Percentiles rank a stretch among this genome's conserved stretches.
Evolutionary conservation across 1,140 invertebrate genomes (phyloP).

Genomic region (Aphaenogaster floridana): DNA sequence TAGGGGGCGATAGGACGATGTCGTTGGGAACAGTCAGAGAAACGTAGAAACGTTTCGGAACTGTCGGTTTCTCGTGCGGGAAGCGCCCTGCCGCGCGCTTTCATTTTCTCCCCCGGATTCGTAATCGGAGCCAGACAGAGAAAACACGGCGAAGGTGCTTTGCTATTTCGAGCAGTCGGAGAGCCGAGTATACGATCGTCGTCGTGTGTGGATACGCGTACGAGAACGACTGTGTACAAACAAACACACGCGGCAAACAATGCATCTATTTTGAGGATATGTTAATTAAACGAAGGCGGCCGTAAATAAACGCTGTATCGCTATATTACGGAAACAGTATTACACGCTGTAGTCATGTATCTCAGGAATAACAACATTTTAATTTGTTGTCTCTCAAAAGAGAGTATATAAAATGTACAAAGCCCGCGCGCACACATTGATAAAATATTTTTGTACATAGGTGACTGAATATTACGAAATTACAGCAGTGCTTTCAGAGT

Average conservation of each 20-base stretch:
- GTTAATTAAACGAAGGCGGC: slow-evolving; percentile 41
- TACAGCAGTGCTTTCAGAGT: slow-evolving; percentile 13
- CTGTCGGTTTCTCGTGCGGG: slow-evolving; percentile 1
- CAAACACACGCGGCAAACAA: neutral
- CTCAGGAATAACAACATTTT: slow-evolving; percentile 24
- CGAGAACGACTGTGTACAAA: neutral
- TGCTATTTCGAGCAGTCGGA: slow-evolving; percentile 32
- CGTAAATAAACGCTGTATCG: slow-evolving; percentile 10
- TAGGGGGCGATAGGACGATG: slow-evolving; percentile 29
- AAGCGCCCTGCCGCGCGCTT: slow-evolving; percentile 6
- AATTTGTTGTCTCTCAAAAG: slow-evolving; percentile 26
- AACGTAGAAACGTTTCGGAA: slow-evolving; percentile 23
- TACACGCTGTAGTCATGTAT: neutral
- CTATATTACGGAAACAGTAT: slow-evolving; percentile 1
- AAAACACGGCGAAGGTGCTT: slow-evolving; percentile 12
- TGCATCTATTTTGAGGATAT: slow-evolving; percentile 19
- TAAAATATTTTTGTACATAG: slow-evolving; percentile 23
- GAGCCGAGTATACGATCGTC: neutral
- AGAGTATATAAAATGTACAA: neutral
- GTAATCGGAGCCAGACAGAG: slow-evolving; percentile 54
- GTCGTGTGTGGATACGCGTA: slow-evolving; percentile 17
- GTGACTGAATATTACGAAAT: slow-evolving; percentile 18
- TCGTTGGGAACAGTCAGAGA: slow-evolving; percentile 49
- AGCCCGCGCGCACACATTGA: neutral
- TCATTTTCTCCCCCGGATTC: slow-evolving; percentile 60